These are phyloP conservation scores for Falco berigora DNA, from an alignment of 2,797 vertebrate species.

Conservation along the genomic window DNA sequence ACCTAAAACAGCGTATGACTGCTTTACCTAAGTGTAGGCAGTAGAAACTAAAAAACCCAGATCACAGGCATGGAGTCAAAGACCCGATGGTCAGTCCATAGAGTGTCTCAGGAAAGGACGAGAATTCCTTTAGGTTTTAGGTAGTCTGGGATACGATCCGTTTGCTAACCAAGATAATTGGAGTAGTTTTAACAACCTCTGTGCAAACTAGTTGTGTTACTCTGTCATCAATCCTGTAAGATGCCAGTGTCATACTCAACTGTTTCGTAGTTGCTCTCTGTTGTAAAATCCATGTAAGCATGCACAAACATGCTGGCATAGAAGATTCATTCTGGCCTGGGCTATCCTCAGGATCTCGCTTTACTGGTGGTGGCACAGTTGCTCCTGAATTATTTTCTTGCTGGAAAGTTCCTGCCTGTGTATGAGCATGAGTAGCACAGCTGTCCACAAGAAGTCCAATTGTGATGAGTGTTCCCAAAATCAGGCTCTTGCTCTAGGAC, in stretches of 20 bases:
- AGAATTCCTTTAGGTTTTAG: neutral
- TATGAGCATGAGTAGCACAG: neutral
- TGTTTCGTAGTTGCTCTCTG: neutral
- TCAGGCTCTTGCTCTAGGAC: neutral
- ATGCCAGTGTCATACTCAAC: neutral
- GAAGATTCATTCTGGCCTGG: neutral
- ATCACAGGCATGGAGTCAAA: rapidly evolving
- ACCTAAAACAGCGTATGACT: neutral
- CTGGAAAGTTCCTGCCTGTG: neutral
- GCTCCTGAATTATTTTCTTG: neutral
- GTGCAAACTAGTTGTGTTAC: neutral
- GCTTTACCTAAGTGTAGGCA: neutral
- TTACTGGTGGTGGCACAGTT: neutral
- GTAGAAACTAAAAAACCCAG: neutral
- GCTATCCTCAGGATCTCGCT: rapidly evolving
- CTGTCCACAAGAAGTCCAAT: neutral
- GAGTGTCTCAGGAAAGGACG: neutral
- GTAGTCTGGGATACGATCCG: neutral
- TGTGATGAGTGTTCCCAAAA: neutral
- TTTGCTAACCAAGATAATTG: neutral
- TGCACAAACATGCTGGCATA: neutral
- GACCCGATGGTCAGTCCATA: neutral
- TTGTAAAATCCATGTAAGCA: neutral
- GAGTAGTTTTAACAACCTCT: neutral
- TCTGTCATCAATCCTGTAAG: neutral